Conservation (phyloP, 2,888 invertebrate genomes). For the Lasioglossum zephyrum region DNA sequence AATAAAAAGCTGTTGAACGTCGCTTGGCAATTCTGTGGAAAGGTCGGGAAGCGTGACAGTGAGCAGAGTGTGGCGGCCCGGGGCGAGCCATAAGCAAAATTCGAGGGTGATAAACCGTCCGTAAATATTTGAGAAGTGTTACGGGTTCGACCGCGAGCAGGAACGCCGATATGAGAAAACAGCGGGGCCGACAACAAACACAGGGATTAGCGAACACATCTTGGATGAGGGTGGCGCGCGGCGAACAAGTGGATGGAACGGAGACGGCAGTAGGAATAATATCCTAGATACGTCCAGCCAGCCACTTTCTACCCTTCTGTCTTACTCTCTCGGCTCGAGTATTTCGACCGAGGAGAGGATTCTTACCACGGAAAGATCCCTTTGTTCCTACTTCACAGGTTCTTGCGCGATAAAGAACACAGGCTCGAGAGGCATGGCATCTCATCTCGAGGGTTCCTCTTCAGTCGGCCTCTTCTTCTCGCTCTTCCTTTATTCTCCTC, state of each 20-base stretch:
- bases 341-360: slow-evolving; percentile 59
- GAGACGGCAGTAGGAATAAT: slow-evolving; percentile 53
- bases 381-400: slow-evolving; percentile 75
- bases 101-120: slow-evolving; percentile 18
- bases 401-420: slow-evolving; percentile 72
- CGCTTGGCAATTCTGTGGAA: neutral
- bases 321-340: slow-evolving; percentile 47
- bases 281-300: slow-evolving; percentile 40
- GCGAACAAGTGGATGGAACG: slow-evolving; percentile 35
- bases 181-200: neutral
- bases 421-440: slow-evolving; percentile 58
- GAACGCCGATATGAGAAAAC: neutral
- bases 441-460: slow-evolving; percentile 57
- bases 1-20: neutral
- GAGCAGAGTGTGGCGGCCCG: neutral
- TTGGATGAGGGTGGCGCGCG: slow-evolving; percentile 31
- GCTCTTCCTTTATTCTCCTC: slow-evolving; percentile 12
- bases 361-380: slow-evolving; percentile 65
- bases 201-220: neutral
- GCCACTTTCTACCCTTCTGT: slow-evolving; percentile 26
- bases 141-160: neutral
- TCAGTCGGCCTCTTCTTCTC: slow-evolving; percentile 24
- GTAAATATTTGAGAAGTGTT: slow-evolving; percentile 45
- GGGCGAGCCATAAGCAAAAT: slow-evolving; percentile 38
- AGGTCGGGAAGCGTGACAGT: neutral